phyloP scores from a whole-genome alignment of 2,888 invertebrate species.

The Tanypteryx hageni region DNA sequence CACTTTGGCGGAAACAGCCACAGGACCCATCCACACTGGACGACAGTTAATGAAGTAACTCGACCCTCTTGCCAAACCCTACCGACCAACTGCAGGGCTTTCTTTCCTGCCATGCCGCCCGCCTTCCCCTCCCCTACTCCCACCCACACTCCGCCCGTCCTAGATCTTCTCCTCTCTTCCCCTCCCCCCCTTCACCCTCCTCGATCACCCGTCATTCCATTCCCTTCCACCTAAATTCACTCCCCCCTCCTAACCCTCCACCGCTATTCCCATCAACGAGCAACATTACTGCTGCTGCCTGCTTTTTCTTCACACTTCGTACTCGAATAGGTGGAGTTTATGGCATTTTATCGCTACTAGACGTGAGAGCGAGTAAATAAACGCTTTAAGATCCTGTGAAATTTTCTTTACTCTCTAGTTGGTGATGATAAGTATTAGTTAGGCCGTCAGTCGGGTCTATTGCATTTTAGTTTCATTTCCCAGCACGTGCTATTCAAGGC shows the following conservation, averaged over 20 bases:
- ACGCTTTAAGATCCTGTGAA: no score
- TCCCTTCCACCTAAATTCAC: background rate
- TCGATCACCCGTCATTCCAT: background rate
- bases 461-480: no score
- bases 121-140: background rate
- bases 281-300: no score
- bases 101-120: background rate
- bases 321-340: background rate
- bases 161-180: background rate
- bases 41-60: slow-evolving; percentile 32
- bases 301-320: no score
- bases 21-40: background rate
- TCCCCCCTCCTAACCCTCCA: background rate
- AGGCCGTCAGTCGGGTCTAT: no score
- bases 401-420: no score
- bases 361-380: background rate
- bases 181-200: background rate
- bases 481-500: no score
- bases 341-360: background rate
- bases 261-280: no score
- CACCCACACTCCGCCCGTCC: background rate
- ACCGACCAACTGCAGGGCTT: background rate
- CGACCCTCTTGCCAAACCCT: slow-evolving; percentile 29
- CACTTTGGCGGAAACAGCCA: background rate
- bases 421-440: no score